Evolutionary conservation across 2,113 vertebrate species (phyloP).

Genomic region (Sinosuthora webbiana): DNA sequence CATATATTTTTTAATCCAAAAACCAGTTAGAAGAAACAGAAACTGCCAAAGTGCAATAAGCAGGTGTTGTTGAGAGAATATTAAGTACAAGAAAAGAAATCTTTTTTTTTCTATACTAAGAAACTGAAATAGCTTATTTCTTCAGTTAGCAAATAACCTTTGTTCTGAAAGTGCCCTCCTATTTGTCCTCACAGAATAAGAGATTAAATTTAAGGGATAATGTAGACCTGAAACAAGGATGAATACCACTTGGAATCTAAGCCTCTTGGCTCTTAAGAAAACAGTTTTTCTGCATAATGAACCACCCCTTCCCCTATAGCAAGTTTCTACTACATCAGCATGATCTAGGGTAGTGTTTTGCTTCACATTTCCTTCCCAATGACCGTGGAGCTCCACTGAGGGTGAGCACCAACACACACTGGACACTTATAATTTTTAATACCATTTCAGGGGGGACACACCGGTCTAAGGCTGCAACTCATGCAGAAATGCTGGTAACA

Average conservation of each 20-base stretch:
- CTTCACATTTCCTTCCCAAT: neutral
- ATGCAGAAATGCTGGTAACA: neutral
- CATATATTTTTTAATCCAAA: neutral
- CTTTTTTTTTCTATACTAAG: neutral
- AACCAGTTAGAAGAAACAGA: neutral
- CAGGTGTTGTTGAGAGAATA: neutral
- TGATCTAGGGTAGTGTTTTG: neutral
- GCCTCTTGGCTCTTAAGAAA: neutral
- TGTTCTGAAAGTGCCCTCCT: slow-evolving; percentile 26
- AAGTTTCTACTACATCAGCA: neutral
- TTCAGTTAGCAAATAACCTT: slow-evolving; percentile 53
- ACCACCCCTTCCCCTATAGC: neutral
- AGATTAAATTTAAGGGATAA: slow-evolving; percentile 57
- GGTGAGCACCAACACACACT: neutral
- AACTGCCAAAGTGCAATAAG: neutral
- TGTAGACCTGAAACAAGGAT: slow-evolving; percentile 57
- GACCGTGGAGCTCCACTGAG: neutral
- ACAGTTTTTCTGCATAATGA: neutral
- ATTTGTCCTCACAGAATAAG: neutral
- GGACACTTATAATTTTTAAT: neutral
- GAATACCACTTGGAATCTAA: slow-evolving; percentile 56
- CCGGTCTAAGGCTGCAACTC: neutral
- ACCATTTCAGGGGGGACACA: neutral
- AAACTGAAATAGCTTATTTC: neutral
- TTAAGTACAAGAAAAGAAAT: neutral